phyloP scores from a whole-genome alignment of 2,888 invertebrate genomes.

The Cataglyphis livida region DNA sequence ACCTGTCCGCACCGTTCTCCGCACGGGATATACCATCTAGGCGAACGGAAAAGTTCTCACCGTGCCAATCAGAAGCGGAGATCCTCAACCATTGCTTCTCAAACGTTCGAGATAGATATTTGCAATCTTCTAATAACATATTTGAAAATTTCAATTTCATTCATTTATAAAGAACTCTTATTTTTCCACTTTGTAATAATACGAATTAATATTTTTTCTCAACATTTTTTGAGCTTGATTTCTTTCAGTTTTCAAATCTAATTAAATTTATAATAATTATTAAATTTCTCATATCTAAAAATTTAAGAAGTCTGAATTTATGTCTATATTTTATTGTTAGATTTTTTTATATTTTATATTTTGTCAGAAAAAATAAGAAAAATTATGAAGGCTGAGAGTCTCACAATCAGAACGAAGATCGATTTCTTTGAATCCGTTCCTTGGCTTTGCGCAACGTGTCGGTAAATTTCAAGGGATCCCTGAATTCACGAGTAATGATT shows the following conservation, averaged over 20 bases:
- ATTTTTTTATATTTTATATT: neutral
- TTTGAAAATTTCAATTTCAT: neutral
- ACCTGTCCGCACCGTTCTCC: conserved; percentile 56
- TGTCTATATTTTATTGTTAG: neutral
- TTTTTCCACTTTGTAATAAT: neutral
- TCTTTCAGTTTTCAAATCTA: neutral
- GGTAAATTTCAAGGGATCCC: conserved; percentile 35
- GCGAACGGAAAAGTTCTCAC: conserved; percentile 51
- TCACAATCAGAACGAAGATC: neutral
- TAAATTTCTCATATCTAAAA: neutral
- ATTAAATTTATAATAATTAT: neutral
- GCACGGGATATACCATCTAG: conserved; percentile 55
- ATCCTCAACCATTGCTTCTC: conserved; percentile 8
- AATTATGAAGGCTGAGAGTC: neutral
- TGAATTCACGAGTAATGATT: conserved; percentile 61
- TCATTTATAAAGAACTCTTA: neutral
- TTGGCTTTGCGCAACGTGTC: conserved; percentile 59
- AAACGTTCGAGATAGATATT: neutral
- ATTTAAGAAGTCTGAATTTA: neutral
- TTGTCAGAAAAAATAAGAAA: neutral
- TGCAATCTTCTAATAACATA: neutral
- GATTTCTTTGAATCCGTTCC: conserved; percentile 29
- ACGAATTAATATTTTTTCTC: neutral
- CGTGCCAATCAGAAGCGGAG: conserved; percentile 23
- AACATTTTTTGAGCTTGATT: neutral